Evolutionary conservation across 2,113 vertebrate species (phyloP), one percentile per base, ranked within the genome.

Genomic region (Pelusios castaneus): DNA sequence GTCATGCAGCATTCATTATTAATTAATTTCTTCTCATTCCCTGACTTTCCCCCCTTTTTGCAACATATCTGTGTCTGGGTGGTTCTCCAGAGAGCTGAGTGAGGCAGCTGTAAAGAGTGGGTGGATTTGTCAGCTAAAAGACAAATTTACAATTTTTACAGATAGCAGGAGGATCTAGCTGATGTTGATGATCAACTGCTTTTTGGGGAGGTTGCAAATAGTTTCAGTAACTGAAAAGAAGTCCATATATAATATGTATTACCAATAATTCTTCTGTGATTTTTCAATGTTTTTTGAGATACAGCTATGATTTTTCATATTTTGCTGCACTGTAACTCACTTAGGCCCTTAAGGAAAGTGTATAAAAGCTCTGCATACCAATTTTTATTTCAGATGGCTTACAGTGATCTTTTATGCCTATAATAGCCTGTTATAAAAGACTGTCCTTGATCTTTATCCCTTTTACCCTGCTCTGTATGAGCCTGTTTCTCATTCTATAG

Each of bases 391-490:
- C 87, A 87, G 67, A 22, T 41, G 58, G 41, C 41, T 79, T 79
- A 83, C 82, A 91, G 78, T 83, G 70, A 43, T 70, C 56, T 89
- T 95, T 85, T 73, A 45, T 85, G 43, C 7, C 49, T 94, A 75
- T 84, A 1, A 76, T 55, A 91, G 67, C 27, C 41, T 89, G 63
- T 84, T 63, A 45, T 89, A 38, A 87, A 93, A 91, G 84, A 81
- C 45, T 60, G 8, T 63, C 63, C 45, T 88, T 82, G 81, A 77
- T 84, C 91, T 82, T 85, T 92, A 89, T 89, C 3, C 52, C 34
- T 91, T 83, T 43, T 67, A 95, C 24, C 6, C 58, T 81, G 77
- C 34, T 91, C 81, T 93, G 92, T 93, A 92, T 94, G 94, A 89
- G 58, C 79, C 43, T 87, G 82, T 90, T 85, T 91, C 38, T 92